Evolutionary conservation across 2,888 invertebrate genomes (phyloP).

Genomic region (Dromius quadrimaculatus): DNA sequence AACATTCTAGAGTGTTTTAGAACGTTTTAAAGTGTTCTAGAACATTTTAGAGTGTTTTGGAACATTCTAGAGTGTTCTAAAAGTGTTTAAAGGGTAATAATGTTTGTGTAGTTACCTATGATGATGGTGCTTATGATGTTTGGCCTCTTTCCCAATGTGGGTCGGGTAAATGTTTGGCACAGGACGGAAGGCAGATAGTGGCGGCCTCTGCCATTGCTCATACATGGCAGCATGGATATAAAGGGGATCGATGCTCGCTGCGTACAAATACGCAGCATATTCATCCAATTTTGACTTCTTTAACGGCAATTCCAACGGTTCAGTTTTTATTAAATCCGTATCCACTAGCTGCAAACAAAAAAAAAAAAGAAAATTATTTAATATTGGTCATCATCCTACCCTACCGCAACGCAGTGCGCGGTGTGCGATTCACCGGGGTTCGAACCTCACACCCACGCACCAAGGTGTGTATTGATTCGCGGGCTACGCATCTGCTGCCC

Average conservation of each 20-base stretch:
- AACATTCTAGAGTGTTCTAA: too few relatives aligned
- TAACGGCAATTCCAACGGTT: slow-evolving; percentile 72
- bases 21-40: too few relatives aligned
- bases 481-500: neutral
- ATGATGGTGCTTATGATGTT: slow-evolving; percentile 53
- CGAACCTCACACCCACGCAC: slow-evolving; percentile 31
- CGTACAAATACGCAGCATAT: slow-evolving; percentile 65
- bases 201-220: slow-evolving; percentile 59
- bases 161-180: slow-evolving; percentile 68
- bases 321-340: slow-evolving; percentile 35
- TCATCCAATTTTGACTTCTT: slow-evolving; percentile 75
- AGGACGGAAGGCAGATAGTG: slow-evolving; percentile 75
- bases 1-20: too few relatives aligned
- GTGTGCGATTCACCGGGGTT: slow-evolving; percentile 33
- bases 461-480: slow-evolving; percentile 5
- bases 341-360: slow-evolving; percentile 44
- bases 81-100: slow-evolving; percentile 54
- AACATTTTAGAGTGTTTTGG: too few relatives aligned
- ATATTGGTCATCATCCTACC: slow-evolving; percentile 13
- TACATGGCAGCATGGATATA: slow-evolving; percentile 64
- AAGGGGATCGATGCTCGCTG: slow-evolving; percentile 62
- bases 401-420: slow-evolving; percentile 16
- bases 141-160: slow-evolving; percentile 55
- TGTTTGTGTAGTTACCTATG: too few relatives aligned
- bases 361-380: too few relatives aligned